A percentile compares a stretch with the other conserved stretches of the same genome.
Conservation (phyloP, 2,888 invertebrate species). For the Trachelus troglodyta region DNA sequence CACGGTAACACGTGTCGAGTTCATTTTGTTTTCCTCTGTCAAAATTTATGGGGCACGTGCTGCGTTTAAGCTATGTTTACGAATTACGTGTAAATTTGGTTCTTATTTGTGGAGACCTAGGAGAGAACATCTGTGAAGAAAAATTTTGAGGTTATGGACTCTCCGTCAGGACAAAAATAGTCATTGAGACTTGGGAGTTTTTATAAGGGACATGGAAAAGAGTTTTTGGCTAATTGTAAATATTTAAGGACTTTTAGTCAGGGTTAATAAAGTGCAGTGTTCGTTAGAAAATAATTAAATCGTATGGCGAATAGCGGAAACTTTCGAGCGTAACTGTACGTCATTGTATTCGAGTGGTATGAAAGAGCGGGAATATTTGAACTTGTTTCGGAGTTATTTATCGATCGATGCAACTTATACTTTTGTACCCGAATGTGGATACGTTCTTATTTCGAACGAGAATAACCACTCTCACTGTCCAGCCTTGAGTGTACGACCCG, state of each 20-base stretch:
- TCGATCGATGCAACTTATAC: background rate
- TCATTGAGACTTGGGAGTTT: background rate
- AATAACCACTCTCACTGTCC: slow-evolving; percentile 52
- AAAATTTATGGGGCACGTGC: background rate
- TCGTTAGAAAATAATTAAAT: background rate
- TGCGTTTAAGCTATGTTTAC: background rate
- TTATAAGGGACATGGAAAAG: background rate
- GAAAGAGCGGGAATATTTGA: background rate
- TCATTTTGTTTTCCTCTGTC: background rate
- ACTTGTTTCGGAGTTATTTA: background rate
- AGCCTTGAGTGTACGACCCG: background rate
- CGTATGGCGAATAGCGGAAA: background rate
- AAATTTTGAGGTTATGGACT: background rate
- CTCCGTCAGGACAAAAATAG: background rate
- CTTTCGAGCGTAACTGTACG: background rate
- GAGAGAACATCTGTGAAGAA: background rate
- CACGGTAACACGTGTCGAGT: background rate
- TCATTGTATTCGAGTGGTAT: background rate
- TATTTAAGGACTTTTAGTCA: background rate
- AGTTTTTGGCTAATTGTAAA: background rate
- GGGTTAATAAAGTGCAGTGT: background rate
- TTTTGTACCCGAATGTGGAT: background rate
- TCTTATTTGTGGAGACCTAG: background rate
- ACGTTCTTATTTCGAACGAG: slow-evolving; percentile 14
- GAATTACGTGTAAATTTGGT: background rate